A percentile compares a stretch with the other conserved stretches of the same genome.
These are phyloP conservation scores for Drosophila novamexicana DNA, from an alignment of 1,140 invertebrate species.

Conservation along the genomic window DNA sequence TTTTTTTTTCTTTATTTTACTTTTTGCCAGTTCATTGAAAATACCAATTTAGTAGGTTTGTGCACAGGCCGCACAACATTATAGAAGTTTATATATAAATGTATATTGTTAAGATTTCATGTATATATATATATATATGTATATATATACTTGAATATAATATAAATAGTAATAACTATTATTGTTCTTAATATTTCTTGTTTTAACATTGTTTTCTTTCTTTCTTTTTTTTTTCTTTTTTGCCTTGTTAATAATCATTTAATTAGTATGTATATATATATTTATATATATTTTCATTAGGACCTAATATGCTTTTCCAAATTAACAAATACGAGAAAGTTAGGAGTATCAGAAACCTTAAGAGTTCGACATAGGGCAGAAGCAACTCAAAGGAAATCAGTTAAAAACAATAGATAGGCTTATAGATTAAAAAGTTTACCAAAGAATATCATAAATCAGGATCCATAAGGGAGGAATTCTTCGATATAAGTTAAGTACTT, in stretches of 20 bases:
- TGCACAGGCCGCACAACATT: conserved; percentile 61
- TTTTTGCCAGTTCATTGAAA: conserved; percentile 49
- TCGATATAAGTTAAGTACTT: conserved; percentile 59
- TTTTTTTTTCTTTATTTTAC: background rate
- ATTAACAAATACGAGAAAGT: conserved; percentile 46
- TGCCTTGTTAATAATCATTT: conserved; percentile 39
- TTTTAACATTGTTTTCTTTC: conserved; percentile 57
- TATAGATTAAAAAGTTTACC: no score
- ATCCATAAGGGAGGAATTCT: conserved; percentile 46
- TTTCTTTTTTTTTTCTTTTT: conserved; percentile 41
- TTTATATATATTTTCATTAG: conserved; percentile 63
- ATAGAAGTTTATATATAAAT: conserved; percentile 56
- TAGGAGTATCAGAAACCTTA: conserved; percentile 66
- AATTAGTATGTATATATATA: conserved; percentile 62
- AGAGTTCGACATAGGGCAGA: conserved; percentile 27
- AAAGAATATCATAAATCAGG: background rate
- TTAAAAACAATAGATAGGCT: background rate
- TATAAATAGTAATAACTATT: conserved; percentile 84
- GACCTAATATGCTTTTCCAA: conserved; percentile 70
- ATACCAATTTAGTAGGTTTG: conserved; percentile 62
- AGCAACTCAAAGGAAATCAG: conserved; percentile 43
- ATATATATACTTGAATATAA: conserved; percentile 77
- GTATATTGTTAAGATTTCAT: conserved; percentile 71
- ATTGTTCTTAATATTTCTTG: conserved; percentile 84
- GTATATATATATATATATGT: conserved; percentile 43